Base-by-base conservation (phyloP, 2,888 invertebrate species). In the Archaeoteleia sp. region DNA sequence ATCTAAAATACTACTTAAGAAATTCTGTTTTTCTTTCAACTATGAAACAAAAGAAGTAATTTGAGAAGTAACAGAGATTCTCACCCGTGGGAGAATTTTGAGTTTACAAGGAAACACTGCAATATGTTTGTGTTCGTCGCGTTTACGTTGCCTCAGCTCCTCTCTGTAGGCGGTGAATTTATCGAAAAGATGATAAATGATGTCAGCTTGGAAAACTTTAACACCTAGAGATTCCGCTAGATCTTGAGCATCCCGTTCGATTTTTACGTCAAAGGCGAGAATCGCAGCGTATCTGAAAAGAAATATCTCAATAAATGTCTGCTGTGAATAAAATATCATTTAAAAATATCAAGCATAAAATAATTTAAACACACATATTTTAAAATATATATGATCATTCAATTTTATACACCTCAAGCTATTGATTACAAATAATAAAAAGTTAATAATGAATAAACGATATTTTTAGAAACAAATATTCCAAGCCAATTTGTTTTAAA, bases 171-270 rank as follows among this genome's bases (percentile, higher is more conserved):
- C 92, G 78, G 91, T 97, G 88, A 99, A 99, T 86, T 95, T 94
- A 87, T 99, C 99, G 87, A 98, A 98, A 82, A 99, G 89, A 87
- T 99, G 99, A 87, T 99, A 99, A 82, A 99, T 99, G 84, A 99
- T 99, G 87, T 99, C 98, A 4, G 99, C 99, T 71, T 95, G 91
- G 90, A 99, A 99, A 84, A 99, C 96, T 87, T 93, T 95, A 51
- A 98, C 96, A 55, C 95, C 95, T 65, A 97, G 86, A 60, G 91
- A 90, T 84, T 99, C 98, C 0, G 99, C 99, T 86, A 98, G 87
- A 81, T 98, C 97, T 87, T 99, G 98, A 1, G 98, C 99, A 83
- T 99, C 99, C 61, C 95, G 91, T 85, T 99, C 99, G 54, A 98
- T 91, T 88, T 97, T 97, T 12, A 99, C 99, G 86, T 99, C 99